Evolutionary conservation across 2,888 invertebrate species (phyloP), one percentile per base, ranked within the genome.

Genomic region (Buathra laborator): DNA sequence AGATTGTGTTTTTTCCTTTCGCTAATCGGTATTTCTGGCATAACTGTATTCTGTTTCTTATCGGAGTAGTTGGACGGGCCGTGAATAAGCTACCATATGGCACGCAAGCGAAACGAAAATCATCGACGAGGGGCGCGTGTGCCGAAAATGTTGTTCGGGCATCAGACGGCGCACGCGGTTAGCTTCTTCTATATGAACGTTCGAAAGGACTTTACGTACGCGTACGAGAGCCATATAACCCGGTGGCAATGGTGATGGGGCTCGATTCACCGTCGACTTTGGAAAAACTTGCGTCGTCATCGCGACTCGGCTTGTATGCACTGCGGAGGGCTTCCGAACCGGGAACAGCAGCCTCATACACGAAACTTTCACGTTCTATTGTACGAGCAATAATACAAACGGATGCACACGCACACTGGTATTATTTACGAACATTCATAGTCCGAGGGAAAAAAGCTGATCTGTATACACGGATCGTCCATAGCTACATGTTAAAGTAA

Each of bases 201-300:
- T 79, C 29, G 44, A 43, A 67, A 24, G 12, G 19, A 43, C 53
- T 53, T 32, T 62, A 62, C 74, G 53, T 56, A 77, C 64, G 44
- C 32, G 67, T 64, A 64, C 53, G 70, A 53, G 53, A 44, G 66
- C 68, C 51, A 37, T 82, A 76, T 71, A 85, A 76, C 71, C 64
- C 71, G 79, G 75, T 82, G 85, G 75, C 84, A 75, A 66, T 56
- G 43, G 48, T 64, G 56, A 85, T 71, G 79, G 82, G 82, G 74
- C 62, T 85, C 84, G 86, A 88, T 87, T 86, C 81, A 88, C 85
- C 87, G 74, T 81, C 48, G 83, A 83, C 82, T 86, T 74, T 56
- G 81, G 62, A 82, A 84, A 85, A 85, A 62, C 71, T 80, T 12
- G 85, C 82, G 79, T 67, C 82, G 79, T 85, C 85, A 85, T 82